Conservation (phyloP, 2,113 vertebrate species). For the Uria aalge region DNA sequence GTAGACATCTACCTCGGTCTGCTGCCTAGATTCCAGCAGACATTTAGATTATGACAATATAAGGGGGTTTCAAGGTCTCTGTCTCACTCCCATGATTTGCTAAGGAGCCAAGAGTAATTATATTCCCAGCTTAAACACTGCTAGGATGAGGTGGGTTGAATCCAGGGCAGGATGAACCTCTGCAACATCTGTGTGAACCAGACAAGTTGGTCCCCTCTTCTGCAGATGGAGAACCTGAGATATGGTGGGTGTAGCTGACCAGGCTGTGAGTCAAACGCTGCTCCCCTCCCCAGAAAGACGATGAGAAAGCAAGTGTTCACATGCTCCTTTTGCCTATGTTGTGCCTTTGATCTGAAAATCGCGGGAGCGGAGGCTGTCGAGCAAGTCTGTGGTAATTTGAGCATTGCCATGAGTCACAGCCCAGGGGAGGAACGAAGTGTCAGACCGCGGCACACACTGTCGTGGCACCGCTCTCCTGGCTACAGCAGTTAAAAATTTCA, state of each 20-base stretch:
- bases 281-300: background rate
- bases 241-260: background rate
- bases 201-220: background rate
- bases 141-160: background rate
- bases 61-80: background rate
- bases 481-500: background rate
- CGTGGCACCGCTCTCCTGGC: accelerated
- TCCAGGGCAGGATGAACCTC: background rate
- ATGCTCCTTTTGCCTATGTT: conserved; percentile 3
- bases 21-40: background rate
- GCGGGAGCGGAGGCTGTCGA: background rate
- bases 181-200: background rate
- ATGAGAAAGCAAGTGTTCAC: conserved; percentile 19
- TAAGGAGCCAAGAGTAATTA: background rate
- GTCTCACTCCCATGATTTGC: background rate
- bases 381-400: background rate
- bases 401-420: background rate
- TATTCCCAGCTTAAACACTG: background rate
- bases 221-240: conserved; percentile 3
- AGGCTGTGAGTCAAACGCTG: background rate
- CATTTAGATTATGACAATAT: background rate
- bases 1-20: background rate
- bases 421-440: background rate
- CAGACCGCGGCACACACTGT: background rate
- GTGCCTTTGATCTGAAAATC: conserved; percentile 35